Percentiles rank a stretch among this genome's conserved stretches.
phyloP scores from a whole-genome alignment of 2,797 vertebrate genomes.

The Lagocephalus sceleratus region DNA sequence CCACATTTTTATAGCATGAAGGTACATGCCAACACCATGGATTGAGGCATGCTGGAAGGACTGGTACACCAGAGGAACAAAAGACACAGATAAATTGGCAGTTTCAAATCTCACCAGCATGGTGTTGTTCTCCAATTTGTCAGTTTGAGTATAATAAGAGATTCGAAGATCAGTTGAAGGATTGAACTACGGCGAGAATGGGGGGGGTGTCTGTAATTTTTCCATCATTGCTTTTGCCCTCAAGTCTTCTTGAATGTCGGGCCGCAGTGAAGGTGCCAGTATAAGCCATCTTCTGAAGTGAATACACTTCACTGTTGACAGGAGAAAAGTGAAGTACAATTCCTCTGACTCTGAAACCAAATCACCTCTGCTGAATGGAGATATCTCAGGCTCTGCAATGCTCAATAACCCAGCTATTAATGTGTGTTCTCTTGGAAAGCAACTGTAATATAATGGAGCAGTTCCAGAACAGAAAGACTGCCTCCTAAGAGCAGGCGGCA shows the following conservation, averaged over 20 bases:
- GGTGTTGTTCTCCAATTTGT: conserved; percentile 59
- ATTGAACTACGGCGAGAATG: conserved; percentile 24
- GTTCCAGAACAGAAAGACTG: conserved; percentile 63
- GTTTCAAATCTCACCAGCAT: conserved; percentile 44
- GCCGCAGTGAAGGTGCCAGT: conserved; percentile 14
- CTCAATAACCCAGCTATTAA: conserved; percentile 72
- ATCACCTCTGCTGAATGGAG: conserved; percentile 59
- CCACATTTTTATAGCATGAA: conserved; percentile 53
- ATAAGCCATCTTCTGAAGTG: conserved; percentile 28
- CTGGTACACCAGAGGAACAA: conserved; percentile 49
- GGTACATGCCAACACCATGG: conserved; percentile 45
- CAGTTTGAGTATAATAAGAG: conserved; percentile 29
- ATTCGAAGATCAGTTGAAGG: conserved; percentile 41
- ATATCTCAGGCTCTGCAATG: conserved; percentile 58
- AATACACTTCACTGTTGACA: conserved; percentile 44
- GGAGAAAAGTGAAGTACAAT: conserved; percentile 3
- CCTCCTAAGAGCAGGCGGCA: conserved; percentile 58
- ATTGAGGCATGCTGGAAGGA: conserved; percentile 28
- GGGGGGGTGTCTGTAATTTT: conserved; percentile 35
- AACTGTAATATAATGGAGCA: conserved; percentile 62
- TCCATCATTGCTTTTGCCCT: conserved; percentile 38
- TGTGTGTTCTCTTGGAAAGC: conserved; percentile 64
- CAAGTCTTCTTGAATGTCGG: conserved; percentile 25
- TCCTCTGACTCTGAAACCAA: conserved; percentile 44
- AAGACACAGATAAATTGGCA: conserved; percentile 39